These are phyloP conservation scores for Serripes groenlandicus DNA, from an alignment of 2,888 invertebrate genomes.

Conservation along the genomic window DNA sequence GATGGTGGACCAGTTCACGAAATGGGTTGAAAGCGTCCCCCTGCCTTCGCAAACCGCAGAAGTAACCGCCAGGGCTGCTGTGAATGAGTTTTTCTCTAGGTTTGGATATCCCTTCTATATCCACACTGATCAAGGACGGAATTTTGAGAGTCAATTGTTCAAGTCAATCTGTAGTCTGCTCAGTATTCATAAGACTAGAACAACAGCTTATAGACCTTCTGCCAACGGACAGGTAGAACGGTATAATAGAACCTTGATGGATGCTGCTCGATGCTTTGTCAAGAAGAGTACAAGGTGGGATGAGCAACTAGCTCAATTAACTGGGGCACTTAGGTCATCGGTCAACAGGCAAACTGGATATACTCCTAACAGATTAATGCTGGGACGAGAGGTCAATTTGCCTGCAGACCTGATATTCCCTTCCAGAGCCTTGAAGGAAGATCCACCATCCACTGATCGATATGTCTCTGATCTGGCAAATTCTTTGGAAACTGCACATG, in stretches of 20 bases:
- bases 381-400: constrained; percentile 22
- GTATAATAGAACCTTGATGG: constrained; percentile 20
- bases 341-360: constrained; percentile 26
- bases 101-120: constrained; percentile 3
- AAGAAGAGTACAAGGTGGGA: neutral
- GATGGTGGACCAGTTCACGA: constrained; percentile 32
- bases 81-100: neutral
- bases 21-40: neutral
- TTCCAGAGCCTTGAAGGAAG: neutral
- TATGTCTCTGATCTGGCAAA: neutral
- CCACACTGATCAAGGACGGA: constrained; percentile 7
- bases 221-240: neutral
- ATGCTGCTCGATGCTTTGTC: constrained; percentile 26
- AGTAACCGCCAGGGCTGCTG: neutral
- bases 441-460: neutral
- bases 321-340: constrained; percentile 1
- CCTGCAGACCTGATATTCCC: neutral
- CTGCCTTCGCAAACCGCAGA: neutral
- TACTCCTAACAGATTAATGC: constrained; percentile 25
- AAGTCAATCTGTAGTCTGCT: constrained; percentile 4
- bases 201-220: constrained; percentile 3
- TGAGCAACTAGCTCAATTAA: constrained; percentile 13
- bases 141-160: constrained; percentile 19
- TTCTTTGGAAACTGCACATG: constrained; percentile 29
- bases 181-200: constrained; percentile 27